Base-by-base conservation (phyloP, 2,113 vertebrate species). In the Tringa solitaria region DNA sequence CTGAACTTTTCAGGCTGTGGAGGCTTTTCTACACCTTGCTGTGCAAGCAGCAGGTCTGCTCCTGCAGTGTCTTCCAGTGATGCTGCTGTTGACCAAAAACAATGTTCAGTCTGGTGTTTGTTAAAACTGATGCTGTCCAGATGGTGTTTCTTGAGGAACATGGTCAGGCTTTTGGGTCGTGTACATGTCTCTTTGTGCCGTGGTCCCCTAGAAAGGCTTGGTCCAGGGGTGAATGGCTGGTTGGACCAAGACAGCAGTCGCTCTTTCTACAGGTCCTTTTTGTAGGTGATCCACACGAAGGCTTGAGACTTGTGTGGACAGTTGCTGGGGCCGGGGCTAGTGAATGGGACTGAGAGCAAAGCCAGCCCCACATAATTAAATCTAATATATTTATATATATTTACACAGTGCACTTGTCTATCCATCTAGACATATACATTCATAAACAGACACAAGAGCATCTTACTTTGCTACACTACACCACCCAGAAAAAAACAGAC, bases 361-460 rank as follows among this genome's bases (percentile, higher is more conserved):
- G 37, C 39, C 45, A 83, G 21, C 2, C 14, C 28, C 17, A 22
- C 0, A 0, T 23, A 46, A 63, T 54, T 50, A 45, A 65, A 73
- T 53, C 35, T 53, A 48, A 27, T 3, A 3, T 4, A 22, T 50
- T 39, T 54, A 3, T 2, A 12, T 22, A 2, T 9, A 51, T 57
- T 69, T 41, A 16, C 32, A 60, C 14, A 37, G 54, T 7, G 4
- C 24, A 87, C 4, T 21, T 22, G 0, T 61, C 61, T n/a, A 2
- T 78, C 39, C 59, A 27, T 43, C 74, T 74, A 28, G 45, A 48
- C 7, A 32, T 9, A 32, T 3, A 5, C 3, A 23, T 27, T 32
- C 22, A 10, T 4, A 33, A 35, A 24, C 12, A 43, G 27, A 33
- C 65, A 70, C 13, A 26, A 21, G 19, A 39, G 11, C 39, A n/a